These are phyloP conservation scores for Pseudomugil tenellus DNA, from an alignment of 2,797 vertebrate genomes.

Conservation along the genomic window DNA sequence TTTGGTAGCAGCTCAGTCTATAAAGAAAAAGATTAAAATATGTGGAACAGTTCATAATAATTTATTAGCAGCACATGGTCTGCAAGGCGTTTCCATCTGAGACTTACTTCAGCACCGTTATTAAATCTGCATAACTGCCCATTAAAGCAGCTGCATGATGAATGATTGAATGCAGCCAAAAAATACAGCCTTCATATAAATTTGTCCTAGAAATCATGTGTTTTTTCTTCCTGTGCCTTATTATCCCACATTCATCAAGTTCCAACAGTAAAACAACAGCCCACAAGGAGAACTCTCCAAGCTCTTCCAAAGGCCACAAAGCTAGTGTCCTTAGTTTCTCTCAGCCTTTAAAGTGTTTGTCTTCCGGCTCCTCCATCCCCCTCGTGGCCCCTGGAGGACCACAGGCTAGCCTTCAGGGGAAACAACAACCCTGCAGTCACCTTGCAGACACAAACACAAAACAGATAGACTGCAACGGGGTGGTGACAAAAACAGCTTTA, in stretches of 20 bases:
- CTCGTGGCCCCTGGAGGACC: slow-evolving; percentile 12
- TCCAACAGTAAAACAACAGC: not conserved
- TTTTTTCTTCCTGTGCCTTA: not conserved
- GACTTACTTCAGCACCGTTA: not conserved
- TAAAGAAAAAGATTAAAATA: not conserved
- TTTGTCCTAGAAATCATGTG: not conserved
- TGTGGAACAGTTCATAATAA: not conserved
- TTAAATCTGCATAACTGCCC: not conserved
- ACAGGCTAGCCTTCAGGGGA: slow-evolving; percentile 25
- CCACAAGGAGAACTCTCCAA: not conserved
- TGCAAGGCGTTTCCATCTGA: not conserved
- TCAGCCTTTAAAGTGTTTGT: slow-evolving; percentile 30
- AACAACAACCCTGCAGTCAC: slow-evolving; percentile 25
- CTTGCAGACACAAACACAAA: slow-evolving; percentile 23
- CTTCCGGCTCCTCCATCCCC: slow-evolving; percentile 5
- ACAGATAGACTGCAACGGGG: slow-evolving; percentile 8
- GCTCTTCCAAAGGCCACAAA: slow-evolving; percentile 26
- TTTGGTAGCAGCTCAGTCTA: not conserved
- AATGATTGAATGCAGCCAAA: not conserved
- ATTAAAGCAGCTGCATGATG: too few species aligned
- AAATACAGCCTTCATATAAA: not conserved
- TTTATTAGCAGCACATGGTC: not conserved
- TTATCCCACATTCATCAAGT: not conserved
- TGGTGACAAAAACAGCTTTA: slow-evolving; percentile 4
- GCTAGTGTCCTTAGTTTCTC: slow-evolving; percentile 26